Evolutionary conservation across 2,797 vertebrate genomes (phyloP), one percentile per base, ranked within the genome.

Genomic region (Manis pentadactyla): DNA sequence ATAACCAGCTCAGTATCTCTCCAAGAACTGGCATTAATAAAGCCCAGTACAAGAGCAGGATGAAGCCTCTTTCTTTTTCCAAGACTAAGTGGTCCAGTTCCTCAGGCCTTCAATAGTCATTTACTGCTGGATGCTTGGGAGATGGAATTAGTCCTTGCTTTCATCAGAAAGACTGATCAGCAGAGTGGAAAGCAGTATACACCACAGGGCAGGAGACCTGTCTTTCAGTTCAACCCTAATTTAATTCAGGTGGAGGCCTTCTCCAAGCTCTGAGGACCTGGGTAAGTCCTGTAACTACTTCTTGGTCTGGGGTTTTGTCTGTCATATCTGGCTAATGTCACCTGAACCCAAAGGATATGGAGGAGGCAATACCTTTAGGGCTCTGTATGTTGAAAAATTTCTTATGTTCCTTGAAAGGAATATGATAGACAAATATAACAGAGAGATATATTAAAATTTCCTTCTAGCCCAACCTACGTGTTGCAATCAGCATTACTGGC

Each of bases 351-450:
- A 53, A 55, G 39, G 68, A 53, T 34, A 68, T 21, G 49, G 59
- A 79, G 39, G 46, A 64, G 64, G 81, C 53, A 77, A 23, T 49
- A 68, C 25, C 27, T 88, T 68, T 31, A 79, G 73, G 86, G 46
- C 21, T 51, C 64, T 59, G 46, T 9, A 81, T 12, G 21, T 3
- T 74, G 27, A 92, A 85, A 79, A 90, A 61, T 68, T 34, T 94
- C 46, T 34, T 64, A 14, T 66, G 39, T 37, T 82, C 13, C 39
- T 93, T 94, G 49, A 96, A 89, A 94, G 74, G 31, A 93, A 91
- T 94, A 83, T 73, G 39, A 68, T 14, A 59, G 31, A 25, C 34
- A 91, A 73, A 51, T 34, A 42, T 29, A 73, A 83, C n/a, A 17
- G 11, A 2, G 3, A 59, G n/a, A 64, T 59, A 71, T 88, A 87